phyloP scores from a whole-genome alignment of 2,797 vertebrate species.

The Danio aesculapii region DNA sequence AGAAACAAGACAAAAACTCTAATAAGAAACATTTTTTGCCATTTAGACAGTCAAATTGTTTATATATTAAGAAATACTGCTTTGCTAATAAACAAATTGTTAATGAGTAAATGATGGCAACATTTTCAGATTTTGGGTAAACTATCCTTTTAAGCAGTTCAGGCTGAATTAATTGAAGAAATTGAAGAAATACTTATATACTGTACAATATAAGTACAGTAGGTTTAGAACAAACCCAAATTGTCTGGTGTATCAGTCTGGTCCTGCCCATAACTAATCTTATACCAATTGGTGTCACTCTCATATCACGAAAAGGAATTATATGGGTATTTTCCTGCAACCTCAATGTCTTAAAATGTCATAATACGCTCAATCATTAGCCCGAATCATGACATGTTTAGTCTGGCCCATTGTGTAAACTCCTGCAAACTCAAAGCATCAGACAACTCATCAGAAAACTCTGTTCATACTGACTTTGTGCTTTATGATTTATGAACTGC shows the following conservation, averaged over 20 bases:
- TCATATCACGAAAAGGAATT: background rate
- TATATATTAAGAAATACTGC: too few relatives aligned
- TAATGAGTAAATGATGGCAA: too few relatives aligned
- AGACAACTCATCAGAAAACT: constrained; percentile 27
- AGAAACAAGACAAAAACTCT: too few relatives aligned
- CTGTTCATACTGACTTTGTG: constrained; percentile 62
- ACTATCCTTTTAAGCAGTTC: too few relatives aligned
- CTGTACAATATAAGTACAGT: background rate
- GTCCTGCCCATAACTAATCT: background rate
- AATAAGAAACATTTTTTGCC: too few relatives aligned
- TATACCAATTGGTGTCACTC: background rate
- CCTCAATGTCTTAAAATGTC: constrained; percentile 14
- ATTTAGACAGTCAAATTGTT: too few relatives aligned
- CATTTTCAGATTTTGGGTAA: too few relatives aligned
- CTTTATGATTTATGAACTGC: constrained; percentile 77
- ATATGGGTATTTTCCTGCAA: background rate
- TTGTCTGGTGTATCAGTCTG: constrained; percentile 1
- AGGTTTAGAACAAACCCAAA: background rate
- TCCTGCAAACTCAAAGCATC: background rate
- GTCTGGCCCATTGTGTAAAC: constrained; percentile 59
- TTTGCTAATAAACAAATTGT: too few relatives aligned
- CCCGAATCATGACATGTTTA: constrained; percentile 45
- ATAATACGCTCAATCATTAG: constrained; percentile 9
- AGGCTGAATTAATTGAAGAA: background rate
- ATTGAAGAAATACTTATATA: too few relatives aligned